Conservation (phyloP, 2,113 vertebrate species). For the Leucosticte australis region DNA sequence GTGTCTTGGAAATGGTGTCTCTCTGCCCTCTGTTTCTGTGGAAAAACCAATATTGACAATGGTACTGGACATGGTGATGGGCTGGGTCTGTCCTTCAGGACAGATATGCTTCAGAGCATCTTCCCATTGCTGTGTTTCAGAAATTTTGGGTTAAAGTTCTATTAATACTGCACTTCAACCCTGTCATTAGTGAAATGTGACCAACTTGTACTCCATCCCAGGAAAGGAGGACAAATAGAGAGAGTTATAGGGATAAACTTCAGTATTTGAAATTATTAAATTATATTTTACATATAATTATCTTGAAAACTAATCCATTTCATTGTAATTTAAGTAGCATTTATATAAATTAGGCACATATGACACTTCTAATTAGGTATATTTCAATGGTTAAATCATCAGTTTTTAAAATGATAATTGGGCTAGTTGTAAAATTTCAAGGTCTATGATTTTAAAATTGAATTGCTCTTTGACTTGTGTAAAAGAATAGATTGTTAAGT, state of each 20-base stretch:
- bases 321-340: constrained; percentile 11
- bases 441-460: constrained; percentile 51
- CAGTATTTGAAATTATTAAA: not conserved
- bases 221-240: not conserved
- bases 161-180: not conserved
- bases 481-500: constrained; percentile 37
- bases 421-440: constrained; percentile 53
- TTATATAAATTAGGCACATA: constrained; percentile 32
- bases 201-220: not conserved
- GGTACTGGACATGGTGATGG: not conserved
- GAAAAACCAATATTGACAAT: not conserved
- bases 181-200: not conserved
- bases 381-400: constrained; percentile 39
- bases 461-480: constrained; percentile 57
- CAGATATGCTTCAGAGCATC: not conserved
- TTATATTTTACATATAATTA: not conserved
- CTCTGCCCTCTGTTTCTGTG: not conserved
- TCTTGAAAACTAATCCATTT: not conserved
- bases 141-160: not conserved
- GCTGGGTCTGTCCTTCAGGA: not conserved
- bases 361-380: constrained; percentile 41
- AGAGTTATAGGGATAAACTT: not conserved
- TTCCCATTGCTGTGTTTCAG: not conserved
- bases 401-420: constrained; percentile 48
- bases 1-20: not conserved